phyloP scores from a whole-genome alignment of 2,797 vertebrate species.

The Meriones psammophilus region DNA sequence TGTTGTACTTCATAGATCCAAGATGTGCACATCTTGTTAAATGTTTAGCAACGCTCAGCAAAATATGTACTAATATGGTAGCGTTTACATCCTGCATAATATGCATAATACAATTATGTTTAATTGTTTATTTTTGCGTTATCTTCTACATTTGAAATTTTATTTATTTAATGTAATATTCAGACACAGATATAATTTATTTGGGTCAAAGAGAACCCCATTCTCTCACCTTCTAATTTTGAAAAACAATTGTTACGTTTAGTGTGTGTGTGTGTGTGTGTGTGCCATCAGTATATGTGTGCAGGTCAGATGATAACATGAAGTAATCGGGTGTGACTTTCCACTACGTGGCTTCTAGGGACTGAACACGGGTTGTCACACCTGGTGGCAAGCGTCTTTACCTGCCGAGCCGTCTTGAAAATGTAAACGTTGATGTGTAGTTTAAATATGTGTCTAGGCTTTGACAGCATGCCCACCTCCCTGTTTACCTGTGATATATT shows the following conservation, averaged over 20 bases:
- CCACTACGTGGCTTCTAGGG: not conserved
- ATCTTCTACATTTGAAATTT: not conserved
- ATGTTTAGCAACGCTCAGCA: constrained; percentile 17
- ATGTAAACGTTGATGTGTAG: constrained; percentile 30
- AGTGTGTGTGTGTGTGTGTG: no score
- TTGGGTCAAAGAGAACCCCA: not conserved
- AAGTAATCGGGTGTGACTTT: not conserved
- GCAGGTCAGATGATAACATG: not conserved
- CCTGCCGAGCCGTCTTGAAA: not conserved
- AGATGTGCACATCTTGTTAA: constrained; percentile 1
- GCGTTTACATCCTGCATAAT: not conserved
- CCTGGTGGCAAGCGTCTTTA: not conserved
- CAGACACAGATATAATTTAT: not conserved
- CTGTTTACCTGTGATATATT: not conserved
- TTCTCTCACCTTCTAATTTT: not conserved
- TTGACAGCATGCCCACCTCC: not conserved
- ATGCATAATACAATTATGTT: not conserved
- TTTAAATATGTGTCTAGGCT: constrained; percentile 26
- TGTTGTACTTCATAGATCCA: not conserved
- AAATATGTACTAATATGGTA: not conserved
- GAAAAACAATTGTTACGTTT: not conserved
- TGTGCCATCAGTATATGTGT: not conserved
- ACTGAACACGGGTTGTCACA: not conserved
- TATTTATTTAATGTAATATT: not conserved
- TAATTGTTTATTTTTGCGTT: constrained; percentile 31